These are phyloP conservation scores for Cherax quadricarinatus DNA, from an alignment of 1,140 invertebrate species.

Conservation along the genomic window DNA sequence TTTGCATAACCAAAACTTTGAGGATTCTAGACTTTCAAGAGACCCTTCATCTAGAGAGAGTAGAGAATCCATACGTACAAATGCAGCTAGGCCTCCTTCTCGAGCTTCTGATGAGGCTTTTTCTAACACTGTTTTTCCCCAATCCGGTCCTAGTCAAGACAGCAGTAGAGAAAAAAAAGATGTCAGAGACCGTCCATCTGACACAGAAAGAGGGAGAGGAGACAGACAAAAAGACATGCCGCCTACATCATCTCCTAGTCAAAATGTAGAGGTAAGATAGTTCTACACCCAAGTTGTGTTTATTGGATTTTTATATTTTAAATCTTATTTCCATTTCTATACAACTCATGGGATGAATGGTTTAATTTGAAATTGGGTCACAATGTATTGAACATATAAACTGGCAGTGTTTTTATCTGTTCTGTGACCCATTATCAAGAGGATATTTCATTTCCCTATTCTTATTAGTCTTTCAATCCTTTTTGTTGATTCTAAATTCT, in stretches of 20 bases:
- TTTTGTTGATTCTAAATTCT: too few relatives aligned
- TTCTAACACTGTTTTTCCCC: slow-evolving; percentile 10
- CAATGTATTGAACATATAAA: too few relatives aligned
- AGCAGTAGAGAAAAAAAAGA: slow-evolving; percentile 36
- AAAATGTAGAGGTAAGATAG: slow-evolving; percentile 45
- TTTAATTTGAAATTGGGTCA: too few relatives aligned
- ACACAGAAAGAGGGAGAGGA: slow-evolving; percentile 38
- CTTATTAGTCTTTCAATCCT: too few relatives aligned
- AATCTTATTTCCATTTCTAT: background rate
- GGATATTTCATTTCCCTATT: too few relatives aligned
- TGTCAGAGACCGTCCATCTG: slow-evolving; percentile 28
- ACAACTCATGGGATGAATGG: background rate
- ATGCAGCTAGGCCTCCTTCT: slow-evolving; percentile 19
- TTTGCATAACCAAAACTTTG: slow-evolving; percentile 26
- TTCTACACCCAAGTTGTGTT: background rate
- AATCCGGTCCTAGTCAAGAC: slow-evolving; percentile 47
- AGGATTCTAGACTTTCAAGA: slow-evolving; percentile 21
- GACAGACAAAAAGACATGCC: slow-evolving; percentile 50
- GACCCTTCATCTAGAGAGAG: slow-evolving; percentile 5
- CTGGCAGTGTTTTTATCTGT: too few relatives aligned
- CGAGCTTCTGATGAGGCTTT: slow-evolving; percentile 2
- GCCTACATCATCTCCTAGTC: slow-evolving; percentile 52
- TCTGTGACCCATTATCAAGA: too few relatives aligned
- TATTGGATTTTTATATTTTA: background rate
- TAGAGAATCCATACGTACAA: slow-evolving; percentile 1